Conservation (phyloP, 2,113 vertebrate species). For the Rattus rattus region DNA sequence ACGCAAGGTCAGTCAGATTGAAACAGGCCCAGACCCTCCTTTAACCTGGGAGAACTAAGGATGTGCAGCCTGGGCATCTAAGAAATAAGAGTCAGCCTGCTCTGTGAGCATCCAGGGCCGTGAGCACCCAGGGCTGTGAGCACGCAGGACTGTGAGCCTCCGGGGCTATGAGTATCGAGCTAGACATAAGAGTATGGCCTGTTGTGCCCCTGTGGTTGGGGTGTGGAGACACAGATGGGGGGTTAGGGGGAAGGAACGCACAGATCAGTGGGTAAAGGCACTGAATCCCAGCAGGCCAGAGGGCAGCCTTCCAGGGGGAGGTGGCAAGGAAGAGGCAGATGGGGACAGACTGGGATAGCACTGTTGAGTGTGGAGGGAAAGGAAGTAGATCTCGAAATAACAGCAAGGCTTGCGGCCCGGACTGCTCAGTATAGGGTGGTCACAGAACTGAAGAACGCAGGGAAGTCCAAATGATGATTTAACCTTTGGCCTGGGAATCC, state of each 20-base stretch:
- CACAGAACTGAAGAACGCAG: fast-evolving
- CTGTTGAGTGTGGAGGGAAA: no score
- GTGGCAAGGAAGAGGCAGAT: background rate
- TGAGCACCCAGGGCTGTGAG: background rate
- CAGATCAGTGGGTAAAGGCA: background rate
- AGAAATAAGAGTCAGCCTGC: background rate
- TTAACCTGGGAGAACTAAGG: background rate
- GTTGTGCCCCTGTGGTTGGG: fast-evolving
- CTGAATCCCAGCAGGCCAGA: background rate
- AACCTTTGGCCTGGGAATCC: background rate
- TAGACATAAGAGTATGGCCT: background rate
- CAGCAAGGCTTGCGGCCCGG: fast-evolving
- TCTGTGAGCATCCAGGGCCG: background rate
- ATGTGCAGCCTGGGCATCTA: background rate
- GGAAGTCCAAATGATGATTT: background rate
- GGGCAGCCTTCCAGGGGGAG: background rate
- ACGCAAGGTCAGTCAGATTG: background rate
- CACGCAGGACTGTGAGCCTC: background rate
- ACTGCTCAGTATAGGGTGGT: no score
- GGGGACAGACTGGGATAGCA: background rate
- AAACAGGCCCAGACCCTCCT: background rate
- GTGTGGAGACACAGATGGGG: fast-evolving
- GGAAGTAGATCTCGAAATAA: fast-evolving
- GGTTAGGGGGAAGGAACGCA: no score
- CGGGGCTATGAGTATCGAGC: fast-evolving